phyloP scores from a whole-genome alignment of 2,888 invertebrate genomes.

The Adela reaumurella region DNA sequence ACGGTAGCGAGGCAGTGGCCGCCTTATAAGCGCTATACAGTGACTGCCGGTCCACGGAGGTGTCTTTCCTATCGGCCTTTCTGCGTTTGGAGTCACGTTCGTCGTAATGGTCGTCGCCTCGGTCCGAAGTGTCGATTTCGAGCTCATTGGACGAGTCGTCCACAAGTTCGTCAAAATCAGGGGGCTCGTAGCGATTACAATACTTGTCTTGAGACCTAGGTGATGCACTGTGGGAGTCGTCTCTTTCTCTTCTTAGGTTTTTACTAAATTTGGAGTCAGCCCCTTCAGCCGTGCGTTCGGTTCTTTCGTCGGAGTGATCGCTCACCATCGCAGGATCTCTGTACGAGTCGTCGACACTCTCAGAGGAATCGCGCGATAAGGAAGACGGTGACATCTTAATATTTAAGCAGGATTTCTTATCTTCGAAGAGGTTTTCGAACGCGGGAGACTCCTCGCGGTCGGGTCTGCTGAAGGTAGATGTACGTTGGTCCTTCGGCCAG shows the following conservation, averaged over 20 bases:
- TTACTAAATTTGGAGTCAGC: too few species aligned
- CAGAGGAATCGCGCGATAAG: constrained; percentile 57
- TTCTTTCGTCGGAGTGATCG: constrained; percentile 23
- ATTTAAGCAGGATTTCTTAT: constrained; percentile 64
- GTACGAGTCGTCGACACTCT: constrained; percentile 60
- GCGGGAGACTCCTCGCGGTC: constrained; percentile 75
- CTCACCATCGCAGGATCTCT: constrained; percentile 57
- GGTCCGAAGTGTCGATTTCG: constrained; percentile 76
- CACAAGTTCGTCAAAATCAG: constrained; percentile 72
- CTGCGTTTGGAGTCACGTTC: constrained; percentile 51
- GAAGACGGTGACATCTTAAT: constrained; percentile 63
- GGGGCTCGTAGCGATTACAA: constrained; percentile 63
- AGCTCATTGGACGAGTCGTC: constrained; percentile 76
- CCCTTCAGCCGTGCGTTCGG: constrained; percentile 23
- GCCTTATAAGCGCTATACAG: constrained; percentile 53
- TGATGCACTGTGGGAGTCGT: constrained; percentile 31
- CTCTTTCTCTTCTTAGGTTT: too few species aligned
- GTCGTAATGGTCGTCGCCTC: constrained; percentile 61
- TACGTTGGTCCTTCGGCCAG: constrained; percentile 72
- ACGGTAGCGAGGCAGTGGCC: constrained; percentile 57
- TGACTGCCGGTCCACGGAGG: constrained; percentile 48
- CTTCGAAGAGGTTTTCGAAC: constrained; percentile 82
- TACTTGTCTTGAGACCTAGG: constrained; percentile 36
- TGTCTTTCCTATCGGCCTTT: constrained; percentile 42
- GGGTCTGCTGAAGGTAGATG: constrained; percentile 60